These are phyloP conservation scores for Girardia tigrina DNA, from an alignment of 2,888 invertebrate genomes.

Conservation along the genomic window DNA sequence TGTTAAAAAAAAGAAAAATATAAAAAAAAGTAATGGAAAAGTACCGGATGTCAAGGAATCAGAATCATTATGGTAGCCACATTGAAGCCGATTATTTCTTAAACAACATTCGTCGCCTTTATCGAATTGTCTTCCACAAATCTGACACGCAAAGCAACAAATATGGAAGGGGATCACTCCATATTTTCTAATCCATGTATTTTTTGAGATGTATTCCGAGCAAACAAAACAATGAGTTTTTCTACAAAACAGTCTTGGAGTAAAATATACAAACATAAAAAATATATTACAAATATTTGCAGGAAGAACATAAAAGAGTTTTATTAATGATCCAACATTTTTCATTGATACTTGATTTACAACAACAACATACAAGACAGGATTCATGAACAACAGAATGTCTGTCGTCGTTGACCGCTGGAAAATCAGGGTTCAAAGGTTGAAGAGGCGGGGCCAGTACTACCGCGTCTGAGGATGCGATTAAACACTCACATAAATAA, in stretches of 20 bases:
- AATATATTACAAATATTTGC: neutral
- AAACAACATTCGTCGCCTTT: neutral
- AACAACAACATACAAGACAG: neutral
- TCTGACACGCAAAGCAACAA: neutral
- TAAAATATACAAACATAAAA: neutral
- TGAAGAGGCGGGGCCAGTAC: neutral
- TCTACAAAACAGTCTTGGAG: neutral
- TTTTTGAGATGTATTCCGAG: neutral
- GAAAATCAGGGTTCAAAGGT: neutral
- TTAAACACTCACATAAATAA: neutral
- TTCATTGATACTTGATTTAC: neutral
- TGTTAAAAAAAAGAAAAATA: neutral
- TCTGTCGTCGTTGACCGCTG: neutral
- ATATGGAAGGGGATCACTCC: neutral
- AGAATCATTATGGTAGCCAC: neutral
- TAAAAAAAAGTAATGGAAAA: no score
- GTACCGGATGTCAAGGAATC: neutral
- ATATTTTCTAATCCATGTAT: slow-evolving; percentile 4
- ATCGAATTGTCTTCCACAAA: neutral
- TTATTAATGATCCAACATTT: neutral
- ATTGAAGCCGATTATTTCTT: neutral
- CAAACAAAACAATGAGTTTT: neutral
- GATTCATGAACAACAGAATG: neutral
- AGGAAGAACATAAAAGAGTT: neutral
- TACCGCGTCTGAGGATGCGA: neutral